Base-by-base conservation (phyloP, 2,888 invertebrate genomes). In the Rotaria socialis region DNA sequence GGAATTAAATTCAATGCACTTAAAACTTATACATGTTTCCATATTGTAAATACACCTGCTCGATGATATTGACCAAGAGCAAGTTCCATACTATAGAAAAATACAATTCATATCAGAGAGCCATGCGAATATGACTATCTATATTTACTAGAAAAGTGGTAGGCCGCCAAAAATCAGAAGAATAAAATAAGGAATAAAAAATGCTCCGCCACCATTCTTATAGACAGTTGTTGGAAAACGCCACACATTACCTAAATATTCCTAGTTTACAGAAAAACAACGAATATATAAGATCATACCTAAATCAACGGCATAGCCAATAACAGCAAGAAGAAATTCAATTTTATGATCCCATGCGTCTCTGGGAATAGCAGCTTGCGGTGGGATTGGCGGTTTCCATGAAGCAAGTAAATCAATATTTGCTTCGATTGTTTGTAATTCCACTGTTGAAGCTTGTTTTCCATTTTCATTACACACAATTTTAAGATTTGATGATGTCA, bases 11-110 rank as follows among this genome's bases (percentile, higher is more conserved):
- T 35, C 35, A 35, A 35, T 35, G 35, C 35, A 35, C 35, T 35
- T 35, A 35, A 35, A 35, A 35, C 35, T 35, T 35, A 35, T 89
- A 96, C 95, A 89, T 95, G 93, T 89, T 95, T 95, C 96, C 96
- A 96, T 87, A 96, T 94, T 84, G 96, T 95, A 88, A 97, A 93
- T 88, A 96, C 96, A 85, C 97, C 97, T 90, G 95, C 88, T 94
- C 95, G 93, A 90, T 96, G 96, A 92, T 95, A 97, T 92, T 97
- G 97, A 19, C 97, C 97, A 88, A 97, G 92, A 0, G 96, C 96
- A 90, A 97, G 92, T 92, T 96, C 96, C 95, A 97, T 95, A 92
- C 80, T 80, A 80, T 24, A n/a, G 52, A 43, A 80, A n/a, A 2
- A n/a, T 47, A 8, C 2, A 80, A 24, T 50, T 1, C 50, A 50